These are phyloP conservation scores for Drosophila macrothrix DNA, from an alignment of 2,888 invertebrate genomes.

Conservation along the genomic window DNA sequence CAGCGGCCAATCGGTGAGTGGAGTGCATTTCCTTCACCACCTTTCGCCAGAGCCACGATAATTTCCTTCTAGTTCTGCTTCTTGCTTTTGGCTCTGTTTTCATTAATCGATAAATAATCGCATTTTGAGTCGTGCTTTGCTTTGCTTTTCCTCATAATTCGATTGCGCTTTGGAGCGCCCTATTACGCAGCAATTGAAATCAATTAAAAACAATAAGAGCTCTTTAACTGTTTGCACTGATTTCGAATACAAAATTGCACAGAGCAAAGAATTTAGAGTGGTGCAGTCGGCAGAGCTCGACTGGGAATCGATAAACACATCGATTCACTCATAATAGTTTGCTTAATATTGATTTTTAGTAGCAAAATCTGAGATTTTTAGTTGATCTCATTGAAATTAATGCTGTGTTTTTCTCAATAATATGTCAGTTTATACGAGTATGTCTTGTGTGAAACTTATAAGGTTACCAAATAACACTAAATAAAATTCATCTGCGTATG, in stretches of 20 bases:
- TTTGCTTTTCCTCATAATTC: neutral
- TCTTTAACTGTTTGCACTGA: neutral
- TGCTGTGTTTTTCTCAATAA: neutral
- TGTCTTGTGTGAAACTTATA: neutral
- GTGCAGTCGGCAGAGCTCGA: neutral
- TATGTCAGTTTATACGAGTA: fast-evolving
- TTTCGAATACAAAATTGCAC: neutral
- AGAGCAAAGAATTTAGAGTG: neutral
- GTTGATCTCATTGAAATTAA: neutral
- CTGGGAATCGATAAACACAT: neutral
- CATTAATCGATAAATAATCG: conserved; percentile 31
- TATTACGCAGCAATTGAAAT: neutral
- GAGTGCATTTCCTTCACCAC: conserved; percentile 35
- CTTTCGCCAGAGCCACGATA: conserved; percentile 39
- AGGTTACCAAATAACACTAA: neutral
- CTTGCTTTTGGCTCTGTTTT: neutral
- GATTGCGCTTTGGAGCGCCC: neutral
- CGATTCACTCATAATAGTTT: neutral
- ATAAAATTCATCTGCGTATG: neutral
- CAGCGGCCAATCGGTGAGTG: conserved; percentile 56
- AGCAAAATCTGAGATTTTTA: neutral
- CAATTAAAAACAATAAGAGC: neutral
- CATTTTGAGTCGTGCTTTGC: neutral
- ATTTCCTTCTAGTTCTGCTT: conserved; percentile 22
- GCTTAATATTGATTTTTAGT: neutral